Base-by-base conservation (phyloP, 2,888 invertebrate genomes). In the Tetranychus piercei region DNA sequence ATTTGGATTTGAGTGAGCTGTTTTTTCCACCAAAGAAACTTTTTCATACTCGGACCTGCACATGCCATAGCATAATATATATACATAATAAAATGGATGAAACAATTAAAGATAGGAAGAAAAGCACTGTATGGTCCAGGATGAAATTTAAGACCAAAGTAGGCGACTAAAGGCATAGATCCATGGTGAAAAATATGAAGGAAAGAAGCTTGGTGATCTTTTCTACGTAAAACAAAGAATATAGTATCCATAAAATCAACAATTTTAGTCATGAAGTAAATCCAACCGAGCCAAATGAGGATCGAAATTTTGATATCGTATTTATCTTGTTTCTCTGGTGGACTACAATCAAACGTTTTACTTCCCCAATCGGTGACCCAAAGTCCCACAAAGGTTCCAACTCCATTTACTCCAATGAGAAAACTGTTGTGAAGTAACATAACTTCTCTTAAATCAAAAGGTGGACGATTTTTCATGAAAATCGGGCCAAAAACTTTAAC, bases 1-100 rank as follows among this genome's bases (percentile, higher is more conserved):
- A 76, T 15, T 23, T 76, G 76, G 18, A 76, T 65, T 22, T 75
- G 74, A 20, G 76, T 76, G 7, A 76, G 43, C 22, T 76, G 75
- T 6, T 72, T 71, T 44, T 76, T 76, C 76, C 76, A 76, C 76
- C 76, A 76, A n/a, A 76, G 66, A 44, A 55, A 74, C 15, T n/a
- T 44, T 43, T 74, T 75, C 20, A 76, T 76, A 1, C 22, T 43
- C 20, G 74, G 72, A 23, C 76, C 76, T 23, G 74, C 65, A 22
- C 69, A 75, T 15, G 76, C 65, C 72, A 76, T n/a, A 1, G 76
- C 76, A 44, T 76, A 76, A 22, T 76, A 76, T 44, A 72, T 71
- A 22, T 76, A 71, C 76, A 76, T 76, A 1, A 75, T 69, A 18
- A 64, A 45, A 44, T 76, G 76, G 8, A 74, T 72, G n/a, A 55